A percentile compares a stretch with the other conserved stretches of the same genome.
These are phyloP conservation scores for Agrochola macilenta DNA, from an alignment of 2,888 invertebrate genomes.

Conservation along the genomic window DNA sequence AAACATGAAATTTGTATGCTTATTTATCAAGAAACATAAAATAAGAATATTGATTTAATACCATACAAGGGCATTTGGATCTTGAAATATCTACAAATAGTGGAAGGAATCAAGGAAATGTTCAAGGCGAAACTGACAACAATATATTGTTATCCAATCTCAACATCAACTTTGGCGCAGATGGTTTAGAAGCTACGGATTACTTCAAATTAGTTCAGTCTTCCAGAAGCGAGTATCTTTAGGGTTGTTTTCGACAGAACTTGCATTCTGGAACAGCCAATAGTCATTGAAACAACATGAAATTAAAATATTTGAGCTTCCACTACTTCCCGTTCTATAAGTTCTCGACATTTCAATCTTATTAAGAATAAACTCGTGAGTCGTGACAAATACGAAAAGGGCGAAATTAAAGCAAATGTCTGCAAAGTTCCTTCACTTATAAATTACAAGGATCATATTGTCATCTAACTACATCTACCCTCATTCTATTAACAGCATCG, in stretches of 20 bases:
- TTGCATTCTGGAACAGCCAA: background rate
- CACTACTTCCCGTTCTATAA: constrained; percentile 5
- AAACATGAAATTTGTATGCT: background rate
- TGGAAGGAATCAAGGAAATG: background rate
- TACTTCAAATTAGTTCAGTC: background rate
- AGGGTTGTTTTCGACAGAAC: background rate
- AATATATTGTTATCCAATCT: background rate
- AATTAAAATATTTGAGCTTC: constrained; percentile 1
- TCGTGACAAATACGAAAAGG: constrained; percentile 18
- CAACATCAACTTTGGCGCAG: background rate
- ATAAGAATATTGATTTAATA: background rate
- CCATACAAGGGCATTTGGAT: background rate
- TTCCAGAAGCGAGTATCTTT: background rate
- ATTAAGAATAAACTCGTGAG: constrained; percentile 26
- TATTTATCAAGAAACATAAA: background rate
- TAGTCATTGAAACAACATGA: background rate
- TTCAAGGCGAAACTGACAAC: background rate
- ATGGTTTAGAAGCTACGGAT: background rate
- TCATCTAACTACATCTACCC: constrained; percentile 22
- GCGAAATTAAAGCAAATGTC: constrained; percentile 17
- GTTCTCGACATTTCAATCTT: constrained; percentile 22
- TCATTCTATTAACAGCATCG: constrained; percentile 28
- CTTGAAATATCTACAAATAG: constrained; percentile 3
- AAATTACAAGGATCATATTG: constrained; percentile 32
- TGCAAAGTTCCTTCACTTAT: constrained; percentile 16